These are phyloP conservation scores for Isotomurus palustris DNA, from an alignment of 2,888 invertebrate genomes.

Conservation along the genomic window DNA sequence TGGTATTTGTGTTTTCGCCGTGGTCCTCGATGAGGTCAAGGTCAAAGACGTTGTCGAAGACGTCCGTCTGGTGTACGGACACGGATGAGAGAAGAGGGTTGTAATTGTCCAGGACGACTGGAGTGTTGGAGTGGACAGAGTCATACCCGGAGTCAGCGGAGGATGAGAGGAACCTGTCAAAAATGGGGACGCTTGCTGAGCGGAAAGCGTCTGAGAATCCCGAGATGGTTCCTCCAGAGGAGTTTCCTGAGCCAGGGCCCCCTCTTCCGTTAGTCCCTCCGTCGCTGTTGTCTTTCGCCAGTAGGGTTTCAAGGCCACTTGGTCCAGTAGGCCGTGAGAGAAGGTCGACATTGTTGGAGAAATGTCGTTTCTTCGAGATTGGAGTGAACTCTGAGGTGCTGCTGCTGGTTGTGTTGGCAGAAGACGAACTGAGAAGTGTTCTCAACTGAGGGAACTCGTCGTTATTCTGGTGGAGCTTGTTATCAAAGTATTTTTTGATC, in stretches of 20 bases:
- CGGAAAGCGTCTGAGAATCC: neutral
- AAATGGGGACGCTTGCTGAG: slow-evolving; percentile 5
- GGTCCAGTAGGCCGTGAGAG: too few relatives aligned
- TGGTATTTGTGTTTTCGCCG: too few relatives aligned
- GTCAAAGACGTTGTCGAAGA: neutral
- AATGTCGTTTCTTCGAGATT: slow-evolving; percentile 4
- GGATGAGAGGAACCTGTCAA: neutral
- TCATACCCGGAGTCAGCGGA: slow-evolving; percentile 3
- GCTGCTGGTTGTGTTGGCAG: too few relatives aligned
- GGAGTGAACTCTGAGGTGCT: neutral
- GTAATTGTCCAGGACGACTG: neutral
- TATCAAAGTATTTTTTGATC: slow-evolving; percentile 2
- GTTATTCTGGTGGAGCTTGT: too few relatives aligned
- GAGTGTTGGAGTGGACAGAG: neutral
- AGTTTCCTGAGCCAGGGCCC: too few relatives aligned
- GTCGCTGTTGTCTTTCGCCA: too few relatives aligned
- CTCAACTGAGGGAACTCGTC: slow-evolving; percentile 2
- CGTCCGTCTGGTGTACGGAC: neutral
- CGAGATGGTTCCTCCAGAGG: neutral
- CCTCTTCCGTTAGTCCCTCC: too few relatives aligned
- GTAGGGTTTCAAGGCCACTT: neutral
- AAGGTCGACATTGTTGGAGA: neutral
- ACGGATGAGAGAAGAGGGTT: neutral
- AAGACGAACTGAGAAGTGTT: slow-evolving; percentile 3
- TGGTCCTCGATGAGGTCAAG: neutral